Base-by-base conservation (phyloP, 2,888 invertebrate species). In the Drosophila robusta region DNA sequence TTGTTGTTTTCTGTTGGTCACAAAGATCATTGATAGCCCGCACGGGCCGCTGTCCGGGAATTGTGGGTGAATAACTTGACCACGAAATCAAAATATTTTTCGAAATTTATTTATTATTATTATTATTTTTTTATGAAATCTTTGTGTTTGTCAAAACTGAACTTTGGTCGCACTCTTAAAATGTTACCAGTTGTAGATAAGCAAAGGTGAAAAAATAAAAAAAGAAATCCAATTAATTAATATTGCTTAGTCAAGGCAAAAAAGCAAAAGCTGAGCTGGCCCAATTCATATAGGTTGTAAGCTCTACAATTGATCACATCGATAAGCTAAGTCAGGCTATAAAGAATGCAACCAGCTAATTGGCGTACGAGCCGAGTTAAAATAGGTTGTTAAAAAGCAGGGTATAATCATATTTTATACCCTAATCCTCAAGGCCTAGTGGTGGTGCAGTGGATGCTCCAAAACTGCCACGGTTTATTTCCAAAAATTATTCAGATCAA, bases 51-150 rank as follows among this genome's bases (percentile, higher is more conserved):
- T 62, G 50, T 56, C 14, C 55, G 29, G 41, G 22, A 58, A 52
- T 72, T 58, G 80, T 80, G 87, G 87, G 82, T 83, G 85, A 83
- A 83, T 84, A 83, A 84, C 87, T 67, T 74, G 60, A 44, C 18
- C n/a, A 26, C 56, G 22, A 46, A 46, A 42, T 46, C 57, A 56
- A 47, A 68, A 75, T 56, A 75, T 34, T 50, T 65, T 50, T 46
- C 18, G 49, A 14, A 56, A 51, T 26, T 34, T 12, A 12, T 34
- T 34, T 12, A 11, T 12, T 29, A 5, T 34, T 34, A 34, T 34
- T 29, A 3, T 9, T 29, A 8, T 29, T 9, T 8, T 29, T 29
- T 29, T 29, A 29, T 9, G 9, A 29, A 29, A 29, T 29, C 29
- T 9, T 29, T 29, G 22, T 22, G 22, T 4, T 22, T 55, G 66